These are phyloP conservation scores for Hanleya hanleyi DNA, from an alignment of 2,888 invertebrate species.

Conservation along the genomic window DNA sequence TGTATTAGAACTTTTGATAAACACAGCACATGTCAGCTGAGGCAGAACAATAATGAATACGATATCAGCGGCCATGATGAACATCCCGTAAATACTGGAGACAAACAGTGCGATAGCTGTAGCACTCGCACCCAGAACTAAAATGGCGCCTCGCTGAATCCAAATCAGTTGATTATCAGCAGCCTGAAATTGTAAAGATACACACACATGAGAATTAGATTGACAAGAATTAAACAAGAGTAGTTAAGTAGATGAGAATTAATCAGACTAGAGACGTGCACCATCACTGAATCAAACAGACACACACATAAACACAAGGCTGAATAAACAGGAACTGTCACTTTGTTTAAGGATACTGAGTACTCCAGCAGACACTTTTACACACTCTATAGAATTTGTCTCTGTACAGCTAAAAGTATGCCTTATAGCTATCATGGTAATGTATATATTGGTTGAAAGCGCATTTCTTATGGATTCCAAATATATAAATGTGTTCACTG, in stretches of 20 bases:
- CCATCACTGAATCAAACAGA: no score
- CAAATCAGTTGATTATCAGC: constrained; percentile 46
- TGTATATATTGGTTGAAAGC: no score
- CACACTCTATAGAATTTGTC: no score
- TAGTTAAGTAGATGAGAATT: not conserved
- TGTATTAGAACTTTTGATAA: constrained; percentile 48
- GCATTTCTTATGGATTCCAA: no score
- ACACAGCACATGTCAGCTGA: constrained; percentile 59
- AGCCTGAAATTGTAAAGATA: constrained; percentile 42
- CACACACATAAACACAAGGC: no score
- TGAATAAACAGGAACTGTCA: no score
- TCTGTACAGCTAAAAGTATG: no score
- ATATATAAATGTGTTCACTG: no score
- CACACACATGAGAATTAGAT: not conserved
- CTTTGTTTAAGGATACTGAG: no score
- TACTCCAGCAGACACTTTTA: no score
- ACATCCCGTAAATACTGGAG: constrained; percentile 55
- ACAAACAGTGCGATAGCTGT: constrained; percentile 53
- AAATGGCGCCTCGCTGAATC: constrained; percentile 50
- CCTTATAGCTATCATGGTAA: no score
- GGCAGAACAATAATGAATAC: constrained; percentile 67
- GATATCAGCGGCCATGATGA: constrained; percentile 63
- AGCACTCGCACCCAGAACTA: constrained; percentile 48
- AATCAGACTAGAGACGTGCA: no score
- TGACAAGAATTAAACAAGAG: not conserved